Percentiles rank a stretch among this genome's conserved stretches.
These are phyloP conservation scores for Macaria liturata DNA, from an alignment of 2,888 invertebrate genomes.

Conservation along the genomic window DNA sequence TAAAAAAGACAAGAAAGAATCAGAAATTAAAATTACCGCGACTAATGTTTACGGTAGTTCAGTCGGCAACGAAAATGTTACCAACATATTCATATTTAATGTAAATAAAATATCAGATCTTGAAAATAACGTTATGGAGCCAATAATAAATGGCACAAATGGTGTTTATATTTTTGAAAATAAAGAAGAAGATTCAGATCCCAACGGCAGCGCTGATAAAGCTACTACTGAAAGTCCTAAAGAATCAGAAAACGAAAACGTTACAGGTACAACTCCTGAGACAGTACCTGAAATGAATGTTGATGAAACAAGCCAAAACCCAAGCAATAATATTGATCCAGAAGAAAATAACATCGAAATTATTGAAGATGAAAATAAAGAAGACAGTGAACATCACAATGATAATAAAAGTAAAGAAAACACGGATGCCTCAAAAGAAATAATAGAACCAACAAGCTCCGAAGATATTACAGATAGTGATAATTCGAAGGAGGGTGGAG, in stretches of 20 bases:
- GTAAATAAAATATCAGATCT: conserved; percentile 36
- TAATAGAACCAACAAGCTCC: neutral
- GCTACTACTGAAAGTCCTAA: conserved; percentile 2
- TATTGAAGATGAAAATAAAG: neutral
- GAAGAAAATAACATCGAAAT: neutral
- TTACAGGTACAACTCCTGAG: neutral
- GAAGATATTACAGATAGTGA: neutral
- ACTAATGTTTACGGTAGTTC: conserved; percentile 52
- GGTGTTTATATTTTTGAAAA: conserved; percentile 32
- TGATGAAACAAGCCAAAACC: conserved; percentile 1
- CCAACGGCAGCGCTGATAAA: neutral
- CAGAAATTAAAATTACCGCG: conserved; percentile 37
- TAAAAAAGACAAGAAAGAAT: conserved; percentile 17
- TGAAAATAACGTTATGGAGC: conserved; percentile 35
- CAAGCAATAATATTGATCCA: conserved; percentile 1
- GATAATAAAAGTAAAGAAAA: neutral
- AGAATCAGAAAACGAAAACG: conserved; percentile 1
- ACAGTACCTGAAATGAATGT: too few relatives aligned
- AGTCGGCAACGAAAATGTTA: conserved; percentile 54
- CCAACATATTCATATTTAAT: conserved; percentile 61
- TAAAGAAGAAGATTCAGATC: conserved; percentile 1
- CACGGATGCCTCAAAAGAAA: neutral
- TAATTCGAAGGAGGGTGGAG: neutral
- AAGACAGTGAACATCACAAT: neutral
- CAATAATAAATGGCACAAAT: conserved; percentile 29